These are phyloP conservation scores for Pogonus chalceus DNA, from an alignment of 1,140 invertebrate genomes.

Conservation along the genomic window DNA sequence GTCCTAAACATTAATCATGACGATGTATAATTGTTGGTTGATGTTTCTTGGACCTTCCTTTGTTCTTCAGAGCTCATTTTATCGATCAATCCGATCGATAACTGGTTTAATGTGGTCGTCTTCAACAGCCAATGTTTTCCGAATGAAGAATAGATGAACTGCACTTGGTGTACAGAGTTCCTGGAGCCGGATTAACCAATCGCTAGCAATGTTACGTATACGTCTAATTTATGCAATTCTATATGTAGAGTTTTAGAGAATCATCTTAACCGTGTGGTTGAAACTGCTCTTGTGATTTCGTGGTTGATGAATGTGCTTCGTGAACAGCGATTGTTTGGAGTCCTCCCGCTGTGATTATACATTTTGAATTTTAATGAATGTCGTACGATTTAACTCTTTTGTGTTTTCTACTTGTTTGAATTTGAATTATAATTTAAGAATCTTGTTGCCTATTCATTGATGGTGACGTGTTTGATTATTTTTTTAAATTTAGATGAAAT, in stretches of 20 bases:
- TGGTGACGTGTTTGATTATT: too few relatives aligned
- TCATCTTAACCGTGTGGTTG: too few relatives aligned
- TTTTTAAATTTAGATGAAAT: too few relatives aligned
- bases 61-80: not conserved
- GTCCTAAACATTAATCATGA: constrained; percentile 3
- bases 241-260: too few relatives aligned
- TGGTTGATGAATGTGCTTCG: not conserved
- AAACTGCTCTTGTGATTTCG: too few relatives aligned
- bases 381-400: not conserved
- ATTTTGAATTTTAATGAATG: constrained; percentile 5
- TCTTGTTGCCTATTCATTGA: too few relatives aligned
- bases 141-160: not conserved
- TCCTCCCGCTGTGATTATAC: not conserved
- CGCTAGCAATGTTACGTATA: too few relatives aligned
- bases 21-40: constrained; percentile 1
- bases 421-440: not conserved
- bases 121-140: not conserved
- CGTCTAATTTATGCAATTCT: too few relatives aligned
- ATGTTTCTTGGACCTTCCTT: not conserved
- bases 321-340: not conserved
- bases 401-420: not conserved
- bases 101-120: not conserved
- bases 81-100: constrained; percentile 6
- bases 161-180: not conserved
- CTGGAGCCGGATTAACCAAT: too few relatives aligned